Evolutionary conservation across 2,113 vertebrate genomes (phyloP).

Genomic region (Microcebus ravelobensis): DNA sequence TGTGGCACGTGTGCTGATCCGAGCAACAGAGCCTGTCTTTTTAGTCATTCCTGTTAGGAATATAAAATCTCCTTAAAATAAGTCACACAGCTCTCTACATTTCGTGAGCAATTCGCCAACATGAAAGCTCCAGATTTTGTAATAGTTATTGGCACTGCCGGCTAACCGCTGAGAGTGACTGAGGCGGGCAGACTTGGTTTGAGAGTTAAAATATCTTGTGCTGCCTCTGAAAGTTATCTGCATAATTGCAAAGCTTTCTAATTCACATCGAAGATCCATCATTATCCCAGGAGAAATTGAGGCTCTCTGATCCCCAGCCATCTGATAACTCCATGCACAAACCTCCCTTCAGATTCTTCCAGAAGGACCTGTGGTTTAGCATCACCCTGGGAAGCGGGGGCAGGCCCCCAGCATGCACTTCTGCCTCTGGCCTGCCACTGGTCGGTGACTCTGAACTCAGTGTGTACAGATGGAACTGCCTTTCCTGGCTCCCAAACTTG

Average conservation of each 20-base stretch:
- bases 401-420: not conserved
- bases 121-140: not conserved
- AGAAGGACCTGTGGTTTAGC: not conserved
- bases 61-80: constrained; percentile 54
- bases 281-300: not conserved
- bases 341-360: not conserved
- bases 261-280: not conserved
- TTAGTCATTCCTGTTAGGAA: constrained; percentile 43
- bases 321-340: not conserved
- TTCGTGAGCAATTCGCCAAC: constrained; percentile 46
- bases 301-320: not conserved
- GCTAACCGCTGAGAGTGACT: not conserved
- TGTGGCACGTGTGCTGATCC: constrained; percentile 35
- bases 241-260: constrained; percentile 39
- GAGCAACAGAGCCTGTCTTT: constrained; percentile 18
- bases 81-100: constrained; percentile 24
- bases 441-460: not conserved
- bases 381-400: not conserved
- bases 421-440: not conserved
- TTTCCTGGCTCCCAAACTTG: not conserved
- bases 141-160: not conserved
- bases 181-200: not conserved
- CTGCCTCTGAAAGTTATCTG: constrained; percentile 34
- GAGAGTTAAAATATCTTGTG: constrained; percentile 11
- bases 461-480: not conserved